A percentile compares a stretch with the other conserved stretches of the same genome.
These are phyloP conservation scores for Dufourea novaeangliae DNA, from an alignment of 1,140 invertebrate species.

Conservation along the genomic window DNA sequence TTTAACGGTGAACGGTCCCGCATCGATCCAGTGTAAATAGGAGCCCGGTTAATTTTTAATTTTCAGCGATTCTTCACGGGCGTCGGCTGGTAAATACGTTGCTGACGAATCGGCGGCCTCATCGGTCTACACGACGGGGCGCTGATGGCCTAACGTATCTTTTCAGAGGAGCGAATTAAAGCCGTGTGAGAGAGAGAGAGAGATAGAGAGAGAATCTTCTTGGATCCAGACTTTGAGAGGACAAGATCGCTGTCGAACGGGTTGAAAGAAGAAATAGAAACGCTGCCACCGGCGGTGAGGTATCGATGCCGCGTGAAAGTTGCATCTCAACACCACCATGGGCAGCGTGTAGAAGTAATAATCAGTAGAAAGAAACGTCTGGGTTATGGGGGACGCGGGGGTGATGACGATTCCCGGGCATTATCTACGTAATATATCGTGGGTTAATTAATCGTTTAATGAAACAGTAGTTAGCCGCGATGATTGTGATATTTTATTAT, in stretches of 20 bases:
- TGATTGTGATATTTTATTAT: conserved; percentile 80
- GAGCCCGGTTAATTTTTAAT: conserved; percentile 67
- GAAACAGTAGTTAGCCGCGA: conserved; percentile 79
- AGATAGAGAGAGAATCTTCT: conserved; percentile 26
- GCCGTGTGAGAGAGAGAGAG: conserved; percentile 19
- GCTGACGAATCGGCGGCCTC: conserved; percentile 28
- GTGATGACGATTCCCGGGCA: conserved; percentile 38
- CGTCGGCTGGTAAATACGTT: conserved; percentile 55
- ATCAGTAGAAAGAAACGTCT: conserved; percentile 31
- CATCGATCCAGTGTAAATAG: conserved; percentile 45
- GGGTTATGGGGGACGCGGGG: conserved; percentile 8
- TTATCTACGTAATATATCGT: conserved; percentile 77
- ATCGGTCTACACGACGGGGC: conserved; percentile 7
- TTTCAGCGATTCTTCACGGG: conserved; percentile 68
- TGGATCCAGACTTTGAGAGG: too few relatives aligned
- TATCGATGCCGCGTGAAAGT: conserved; percentile 38
- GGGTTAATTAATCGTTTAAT: conserved; percentile 79
- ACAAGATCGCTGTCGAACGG: neutral
- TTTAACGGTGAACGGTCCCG: conserved; percentile 51
- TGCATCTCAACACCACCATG: conserved; percentile 56
- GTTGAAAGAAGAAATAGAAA: neutral
- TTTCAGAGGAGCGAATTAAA: conserved; percentile 39
- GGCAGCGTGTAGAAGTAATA: conserved; percentile 44
- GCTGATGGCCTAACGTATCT: conserved; percentile 38
- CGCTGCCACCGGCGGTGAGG: conserved; percentile 17